Conservation (phyloP, 2,113 vertebrate species). For the Morone saxatilis region DNA sequence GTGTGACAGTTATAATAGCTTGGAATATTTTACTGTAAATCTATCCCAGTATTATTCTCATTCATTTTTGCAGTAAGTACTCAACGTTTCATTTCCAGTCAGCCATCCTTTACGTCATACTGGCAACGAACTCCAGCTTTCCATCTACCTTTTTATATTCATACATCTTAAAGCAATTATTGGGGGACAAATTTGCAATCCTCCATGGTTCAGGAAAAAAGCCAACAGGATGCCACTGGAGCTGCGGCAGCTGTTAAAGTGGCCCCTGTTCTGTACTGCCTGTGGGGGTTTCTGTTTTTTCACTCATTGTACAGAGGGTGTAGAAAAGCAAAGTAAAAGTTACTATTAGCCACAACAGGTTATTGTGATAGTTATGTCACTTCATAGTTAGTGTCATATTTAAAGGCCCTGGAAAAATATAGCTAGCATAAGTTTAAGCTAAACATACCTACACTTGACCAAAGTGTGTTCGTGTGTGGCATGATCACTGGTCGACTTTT, state of each 20-base stretch:
- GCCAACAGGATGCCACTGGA: not conserved
- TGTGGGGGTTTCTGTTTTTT: not conserved
- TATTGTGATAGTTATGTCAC: not conserved
- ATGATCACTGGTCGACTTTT: too few species aligned
- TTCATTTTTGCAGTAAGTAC: not conserved
- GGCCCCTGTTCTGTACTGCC: not conserved
- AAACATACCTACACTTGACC: not conserved
- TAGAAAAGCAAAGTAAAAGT: not conserved
- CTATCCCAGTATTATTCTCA: not conserved
- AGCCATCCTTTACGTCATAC: not conserved
- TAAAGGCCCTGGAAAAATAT: not conserved
- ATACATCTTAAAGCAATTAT: conserved; percentile 14
- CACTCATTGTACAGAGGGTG: not conserved
- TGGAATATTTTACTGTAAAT: not conserved
- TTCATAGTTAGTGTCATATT: not conserved
- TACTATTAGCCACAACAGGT: not conserved
- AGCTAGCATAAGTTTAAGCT: not conserved
- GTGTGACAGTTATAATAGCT: not conserved
- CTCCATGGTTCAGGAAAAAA: not conserved
- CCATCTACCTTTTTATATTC: conserved; percentile 11
- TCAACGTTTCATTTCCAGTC: not conserved
- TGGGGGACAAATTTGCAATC: not conserved
- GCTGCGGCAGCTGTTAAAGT: not conserved
- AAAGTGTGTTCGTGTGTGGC: not conserved
- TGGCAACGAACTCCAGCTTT: not conserved